Evolutionary conservation across 2,113 vertebrate species (phyloP), one percentile per base, ranked within the genome.

Genomic region (Cheirogaleus medius): DNA sequence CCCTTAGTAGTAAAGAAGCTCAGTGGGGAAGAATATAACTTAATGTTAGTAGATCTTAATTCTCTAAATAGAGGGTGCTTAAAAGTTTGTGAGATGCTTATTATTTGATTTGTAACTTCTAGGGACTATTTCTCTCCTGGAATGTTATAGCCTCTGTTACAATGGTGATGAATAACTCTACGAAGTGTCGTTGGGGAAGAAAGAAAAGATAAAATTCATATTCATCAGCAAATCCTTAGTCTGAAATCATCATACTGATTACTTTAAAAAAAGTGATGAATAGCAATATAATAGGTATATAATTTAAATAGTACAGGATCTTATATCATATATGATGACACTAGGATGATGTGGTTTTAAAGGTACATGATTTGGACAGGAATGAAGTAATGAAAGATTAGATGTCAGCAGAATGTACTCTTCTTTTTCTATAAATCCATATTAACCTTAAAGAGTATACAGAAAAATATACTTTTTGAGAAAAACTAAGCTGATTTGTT

Each of bases 141-240:
- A 64, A 54, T 96, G 32, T 86, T 49, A 74, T 3, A 86, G 20
- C 47, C 44, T 94, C 68, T 94, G 74, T 83, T 94, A 94, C 49
- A 93, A 29, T 54, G 77, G 25, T 93, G 54, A 97, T 97, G 91
- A 86, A 86, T 91, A 89, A 92, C 76, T 92, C 76, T 74, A 91
- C 17, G 56, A 96, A 69, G 17, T 54, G 9, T 86, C 76, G 56
- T 69, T 3, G 32, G 15, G 42, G 68, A 96, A 82, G 68, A 56
- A 71, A 93, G 68, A 86, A 90, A 58, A 94, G 90, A 93, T 78
- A 82, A 81, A 96, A 93, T 95, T 82, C 77, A 94, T 60, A 78
- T 76, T 92, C 34, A 93, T 94, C 90, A 88, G 87, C 68, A 96
- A 91, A 91, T 87, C n/a, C 56, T 86, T 94, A 56, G 71, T 94